Evolutionary conservation across 23 tunicate species (phyloP), one percentile per base, ranked within the genome.

Genomic region (Phallusia fumigata): DNA sequence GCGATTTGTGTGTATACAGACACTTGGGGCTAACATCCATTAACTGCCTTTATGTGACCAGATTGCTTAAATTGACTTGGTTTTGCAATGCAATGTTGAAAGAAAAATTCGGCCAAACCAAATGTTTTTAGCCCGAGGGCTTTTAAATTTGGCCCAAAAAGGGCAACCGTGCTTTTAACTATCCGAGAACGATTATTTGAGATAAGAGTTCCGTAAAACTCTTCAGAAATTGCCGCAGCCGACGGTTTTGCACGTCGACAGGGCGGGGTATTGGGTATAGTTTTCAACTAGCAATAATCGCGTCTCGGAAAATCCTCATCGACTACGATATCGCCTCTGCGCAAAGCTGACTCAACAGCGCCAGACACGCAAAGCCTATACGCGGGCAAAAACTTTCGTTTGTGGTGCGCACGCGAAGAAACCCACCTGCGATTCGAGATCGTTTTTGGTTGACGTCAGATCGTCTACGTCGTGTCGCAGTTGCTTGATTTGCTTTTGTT

Each of bases 401-500:
- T 58, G 69, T 58, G 69, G 69, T 58, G 69, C 69, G 69, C 69
- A 1, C 28, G 69, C 28, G 28, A 16, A 22, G n/a, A 22, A 21
- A 58, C 69, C 0, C 30, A 94, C 94, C 89, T 94, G 94, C 18
- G 74, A 31, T 83, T 89, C 98, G 28, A 96, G 72, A 31, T 96
- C 90, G 22, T 78, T 32, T 81, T 89, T 91, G 21, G 87, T 85
- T 0, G 91, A 84, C 11, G 87, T 65, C 0, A 90, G 50, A 52
- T 91, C 92, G 35, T 96, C 96, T 5, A 91, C 93, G 19, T 91
- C 93, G 35, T 83, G 81, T 34, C 94, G 81, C 78, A 96, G 65
- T 72, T 91, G 91, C 35, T 91, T 90, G 45, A 96, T 91, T 84
- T 89, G 88, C 75, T 91, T 96, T 84, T 96, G 96, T 65, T 94